These are phyloP conservation scores for Junonia oenone DNA, from an alignment of 2,888 invertebrate species.

Conservation along the genomic window DNA sequence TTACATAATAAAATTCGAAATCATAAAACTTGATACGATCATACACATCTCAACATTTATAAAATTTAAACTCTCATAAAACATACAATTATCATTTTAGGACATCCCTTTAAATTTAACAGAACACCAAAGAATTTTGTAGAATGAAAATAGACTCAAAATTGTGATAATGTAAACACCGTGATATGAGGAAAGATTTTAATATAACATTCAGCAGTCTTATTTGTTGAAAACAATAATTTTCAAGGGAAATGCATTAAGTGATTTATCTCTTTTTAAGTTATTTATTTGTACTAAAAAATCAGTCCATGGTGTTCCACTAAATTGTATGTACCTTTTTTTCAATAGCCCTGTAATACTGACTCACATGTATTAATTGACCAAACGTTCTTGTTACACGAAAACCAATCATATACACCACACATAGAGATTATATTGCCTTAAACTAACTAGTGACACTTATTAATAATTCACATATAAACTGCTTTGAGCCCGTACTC, in stretches of 20 bases:
- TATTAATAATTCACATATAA: constrained; percentile 71
- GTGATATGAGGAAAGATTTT: not conserved
- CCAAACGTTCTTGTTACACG: constrained; percentile 16
- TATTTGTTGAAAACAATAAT: not conserved
- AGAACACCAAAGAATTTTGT: constrained; percentile 16
- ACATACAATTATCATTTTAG: constrained; percentile 21
- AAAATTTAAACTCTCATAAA: constrained; percentile 9
- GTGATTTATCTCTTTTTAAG: not conserved
- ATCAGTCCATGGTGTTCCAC: constrained; percentile 12
- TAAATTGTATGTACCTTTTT: constrained; percentile 30
- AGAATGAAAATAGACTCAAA: not conserved
- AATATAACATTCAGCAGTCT: not conserved
- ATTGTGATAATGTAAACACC: no score
- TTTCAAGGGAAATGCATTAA: not conserved
- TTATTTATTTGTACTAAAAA: not conserved
- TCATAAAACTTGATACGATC: constrained; percentile 29
- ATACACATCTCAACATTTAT: constrained; percentile 24
- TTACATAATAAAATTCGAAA: constrained; percentile 52
- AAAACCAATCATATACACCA: constrained; percentile 17
- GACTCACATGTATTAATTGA: constrained; percentile 69
- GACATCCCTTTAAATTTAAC: constrained; percentile 11
- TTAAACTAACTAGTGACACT: constrained; percentile 47
- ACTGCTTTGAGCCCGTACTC: constrained; percentile 71
- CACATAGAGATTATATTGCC: constrained; percentile 53
- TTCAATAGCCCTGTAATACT: constrained; percentile 68